Percentiles rank a stretch among this genome's conserved stretches.
Evolutionary conservation across 2,797 vertebrate species (phyloP).

Genomic region (Gambelia wislizenii): DNA sequence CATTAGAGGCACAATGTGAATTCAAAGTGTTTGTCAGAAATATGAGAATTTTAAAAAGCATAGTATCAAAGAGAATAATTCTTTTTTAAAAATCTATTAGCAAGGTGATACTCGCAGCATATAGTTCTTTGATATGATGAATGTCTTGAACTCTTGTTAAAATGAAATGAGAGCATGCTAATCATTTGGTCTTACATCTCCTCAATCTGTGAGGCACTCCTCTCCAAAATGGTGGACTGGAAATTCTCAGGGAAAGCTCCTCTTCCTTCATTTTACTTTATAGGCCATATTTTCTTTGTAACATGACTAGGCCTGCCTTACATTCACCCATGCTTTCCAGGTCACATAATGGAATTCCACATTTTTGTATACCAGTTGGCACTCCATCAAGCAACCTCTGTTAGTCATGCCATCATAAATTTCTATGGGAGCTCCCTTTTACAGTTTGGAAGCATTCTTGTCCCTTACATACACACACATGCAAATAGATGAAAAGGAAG

Average conservation of each 20-base stretch:
- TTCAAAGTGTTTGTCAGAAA: slow-evolving; percentile 5
- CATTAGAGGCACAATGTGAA: not conserved
- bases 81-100: slow-evolving; percentile 1
- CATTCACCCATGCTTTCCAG: no score
- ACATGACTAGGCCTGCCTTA: not conserved
- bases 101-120: slow-evolving; percentile 31
- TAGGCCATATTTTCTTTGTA: not conserved
- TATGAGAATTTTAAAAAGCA: not conserved
- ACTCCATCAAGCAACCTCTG: not conserved
- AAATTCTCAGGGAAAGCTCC: not conserved
- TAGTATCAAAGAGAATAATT: slow-evolving; percentile 21
- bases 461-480: not conserved
- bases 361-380: no score
- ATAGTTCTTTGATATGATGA: slow-evolving; percentile 23
- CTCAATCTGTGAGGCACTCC: not conserved
- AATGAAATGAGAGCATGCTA: slow-evolving; percentile 7
- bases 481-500: not conserved
- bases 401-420: not conserved
- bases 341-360: no score
- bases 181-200: not conserved
- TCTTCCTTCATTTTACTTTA: not conserved
- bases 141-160: slow-evolving; percentile 29
- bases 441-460: not conserved
- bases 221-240: not conserved
- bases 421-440: not conserved